phyloP scores from a whole-genome alignment of 2,113 vertebrate species.

The Sigmodon hispidus region DNA sequence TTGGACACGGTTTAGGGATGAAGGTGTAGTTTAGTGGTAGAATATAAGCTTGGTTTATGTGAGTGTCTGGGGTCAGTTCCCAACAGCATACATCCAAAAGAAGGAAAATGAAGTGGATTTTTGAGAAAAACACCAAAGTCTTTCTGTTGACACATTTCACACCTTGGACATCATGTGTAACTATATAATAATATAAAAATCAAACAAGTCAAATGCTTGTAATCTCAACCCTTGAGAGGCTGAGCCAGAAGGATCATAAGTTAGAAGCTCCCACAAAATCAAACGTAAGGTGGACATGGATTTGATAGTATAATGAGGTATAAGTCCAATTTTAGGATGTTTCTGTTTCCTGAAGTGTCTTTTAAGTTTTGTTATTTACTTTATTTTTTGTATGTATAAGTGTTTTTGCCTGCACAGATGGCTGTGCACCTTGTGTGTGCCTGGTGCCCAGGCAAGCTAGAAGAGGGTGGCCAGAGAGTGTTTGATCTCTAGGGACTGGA shows the following conservation, averaged over 20 bases:
- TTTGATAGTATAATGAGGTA: background rate
- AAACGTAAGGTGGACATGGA: background rate
- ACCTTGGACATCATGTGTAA: background rate
- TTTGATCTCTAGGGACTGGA: background rate
- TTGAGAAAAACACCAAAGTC: background rate
- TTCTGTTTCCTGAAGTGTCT: conserved; percentile 9
- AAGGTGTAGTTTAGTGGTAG: background rate
- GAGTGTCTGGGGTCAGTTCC: background rate
- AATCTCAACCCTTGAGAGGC: background rate
- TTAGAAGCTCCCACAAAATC: background rate
- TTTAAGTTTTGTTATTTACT: background rate
- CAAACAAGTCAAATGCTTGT: background rate
- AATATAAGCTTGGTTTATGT: background rate
- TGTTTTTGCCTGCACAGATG: background rate
- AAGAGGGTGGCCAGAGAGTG: background rate
- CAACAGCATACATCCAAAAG: background rate
- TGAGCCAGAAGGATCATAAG: background rate
- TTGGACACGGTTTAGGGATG: background rate
- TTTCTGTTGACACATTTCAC: background rate
- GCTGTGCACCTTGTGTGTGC: background rate
- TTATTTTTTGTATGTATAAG: background rate
- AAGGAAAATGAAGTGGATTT: background rate
- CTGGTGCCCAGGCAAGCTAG: background rate
- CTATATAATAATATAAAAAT: background rate
- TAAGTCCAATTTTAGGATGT: background rate